Evolutionary conservation across 2,797 vertebrate genomes (phyloP), one percentile per base, ranked within the genome.

Genomic region (Mycteria americana): DNA sequence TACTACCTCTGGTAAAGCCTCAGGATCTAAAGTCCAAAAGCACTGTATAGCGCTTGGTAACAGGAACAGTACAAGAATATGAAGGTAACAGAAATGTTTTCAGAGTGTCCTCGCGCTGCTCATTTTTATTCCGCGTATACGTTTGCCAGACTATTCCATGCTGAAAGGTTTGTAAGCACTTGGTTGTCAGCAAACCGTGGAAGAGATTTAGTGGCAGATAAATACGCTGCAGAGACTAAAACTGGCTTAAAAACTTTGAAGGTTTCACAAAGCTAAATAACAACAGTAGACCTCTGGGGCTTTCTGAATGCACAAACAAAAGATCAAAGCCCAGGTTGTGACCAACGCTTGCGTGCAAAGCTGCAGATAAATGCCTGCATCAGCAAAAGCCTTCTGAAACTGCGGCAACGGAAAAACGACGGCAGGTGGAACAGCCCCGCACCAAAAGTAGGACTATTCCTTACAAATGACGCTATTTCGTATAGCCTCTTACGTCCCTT

Each of bases 391-490:
- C 12, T 1, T 0, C 74, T 43, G 67, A 6, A 41, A 62, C 59
- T 0, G 1, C 2, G 10, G 11, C 19, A 10, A 24, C 1, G 9
- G 56, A 4, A 18, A 46, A 22, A 3, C 3, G 23, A 13, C 25
- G 16, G n/a, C 70, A 9, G 69, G 6, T 10, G 56, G 24, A 35
- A 23, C 0, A 0, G 65, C 25, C 21, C 6, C 24, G 0, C 8
- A 0, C 1, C 0, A 0, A 7, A 74, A 53, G 3, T 2, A 27
- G 48, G 53, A n/a, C 35, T 18, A 13, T 9, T 31, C 22, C 1
- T 5, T 12, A 3, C 3, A 51, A 60, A 33, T 4, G 4, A 1
- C 0, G 13, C 5, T 37, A 0, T 62, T 10, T 27, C 39, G 43
- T 45, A 17, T 2, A 31, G 45, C 10, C 31, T 83, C 39, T 27